Evolutionary conservation across 2,113 vertebrate genomes (phyloP), one percentile per base, ranked within the genome.

Genomic region (Leucopternis melanops): DNA sequence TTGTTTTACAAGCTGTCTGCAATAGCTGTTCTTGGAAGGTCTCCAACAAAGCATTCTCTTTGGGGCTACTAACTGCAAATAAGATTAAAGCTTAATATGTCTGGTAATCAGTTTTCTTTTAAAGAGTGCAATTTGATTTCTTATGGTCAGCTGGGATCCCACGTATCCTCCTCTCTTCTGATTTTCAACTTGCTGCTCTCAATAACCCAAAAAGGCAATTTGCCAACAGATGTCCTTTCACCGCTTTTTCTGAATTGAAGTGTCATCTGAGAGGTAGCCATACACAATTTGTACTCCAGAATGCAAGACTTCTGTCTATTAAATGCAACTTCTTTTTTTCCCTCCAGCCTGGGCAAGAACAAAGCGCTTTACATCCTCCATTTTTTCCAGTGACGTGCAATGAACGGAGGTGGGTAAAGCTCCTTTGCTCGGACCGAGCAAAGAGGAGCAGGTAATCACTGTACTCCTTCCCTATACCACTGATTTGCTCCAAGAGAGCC

Each of bases 71-170:
- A 96, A 92, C 92, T 85, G 78, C 92, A 96, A 97, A 95, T 91
- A 90, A 95, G 95, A 97, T 97, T 97, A 96, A 95, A 95, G 62
- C 90, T 95, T 97, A 95, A 91, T 95, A 97, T 91, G 81, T 58
- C 92, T 97, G 74, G 89, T 92, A 95, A 97, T 94, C 92, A 91
- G 86, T 96, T 95, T 91, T 97, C 86, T 91, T 92, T 80, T 91
- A 96, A 95, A 95, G 83, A 94, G 81, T 71, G 55, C 86, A 77
- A 55, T 97, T 91, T 93, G 94, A 95, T 95, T 96, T 95, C 94
- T 91, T 61, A 70, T 58, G 70, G 95, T 95, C 96, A 96, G 62
- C 71, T 94, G 89, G 93, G 89, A 97, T 93, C 78, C 78, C 81
- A 49, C 16, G 7, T 65, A 90, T 63, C 72, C 61, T 78, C 83